Percentiles rank a stretch among this genome's conserved stretches.
These are phyloP conservation scores for Papilio machaon DNA, from an alignment of 1,140 invertebrate species.

Conservation along the genomic window DNA sequence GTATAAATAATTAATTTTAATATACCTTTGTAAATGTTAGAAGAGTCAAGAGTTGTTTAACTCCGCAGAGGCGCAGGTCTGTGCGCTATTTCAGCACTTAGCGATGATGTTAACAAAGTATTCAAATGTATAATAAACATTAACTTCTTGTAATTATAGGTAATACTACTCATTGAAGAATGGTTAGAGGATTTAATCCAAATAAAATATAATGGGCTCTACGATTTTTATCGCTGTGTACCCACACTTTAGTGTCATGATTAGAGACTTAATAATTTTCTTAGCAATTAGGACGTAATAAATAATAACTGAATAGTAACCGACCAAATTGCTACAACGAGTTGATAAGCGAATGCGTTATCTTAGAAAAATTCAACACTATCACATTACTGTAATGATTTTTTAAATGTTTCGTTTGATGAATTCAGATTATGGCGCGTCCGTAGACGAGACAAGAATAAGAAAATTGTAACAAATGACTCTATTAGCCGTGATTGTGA, in stretches of 20 bases:
- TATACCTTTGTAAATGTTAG: background rate
- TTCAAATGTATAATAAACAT: background rate
- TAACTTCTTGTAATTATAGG: background rate
- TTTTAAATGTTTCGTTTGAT: constrained; percentile 33
- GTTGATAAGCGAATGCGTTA: background rate
- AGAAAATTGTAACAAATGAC: constrained; percentile 37
- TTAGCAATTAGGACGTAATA: no score
- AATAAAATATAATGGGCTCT: no score
- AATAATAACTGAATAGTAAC: background rate
- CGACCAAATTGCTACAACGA: background rate
- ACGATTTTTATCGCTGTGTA: no score
- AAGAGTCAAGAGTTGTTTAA: background rate
- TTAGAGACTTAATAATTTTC: no score
- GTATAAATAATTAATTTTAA: no score
- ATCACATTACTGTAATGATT: constrained; percentile 35
- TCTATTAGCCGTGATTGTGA: constrained; percentile 36
- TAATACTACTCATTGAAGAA: no score
- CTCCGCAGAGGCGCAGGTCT: background rate
- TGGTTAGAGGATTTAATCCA: no score
- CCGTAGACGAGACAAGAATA: constrained; percentile 20
- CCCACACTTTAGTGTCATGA: no score
- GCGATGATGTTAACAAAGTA: background rate
- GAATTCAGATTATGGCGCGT: constrained; percentile 12
- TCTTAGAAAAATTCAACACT: constrained; percentile 27
- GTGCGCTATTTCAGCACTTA: background rate